These are phyloP conservation scores for Ginglymostoma cirratum DNA, from an alignment of 2,113 vertebrate species.

Conservation along the genomic window DNA sequence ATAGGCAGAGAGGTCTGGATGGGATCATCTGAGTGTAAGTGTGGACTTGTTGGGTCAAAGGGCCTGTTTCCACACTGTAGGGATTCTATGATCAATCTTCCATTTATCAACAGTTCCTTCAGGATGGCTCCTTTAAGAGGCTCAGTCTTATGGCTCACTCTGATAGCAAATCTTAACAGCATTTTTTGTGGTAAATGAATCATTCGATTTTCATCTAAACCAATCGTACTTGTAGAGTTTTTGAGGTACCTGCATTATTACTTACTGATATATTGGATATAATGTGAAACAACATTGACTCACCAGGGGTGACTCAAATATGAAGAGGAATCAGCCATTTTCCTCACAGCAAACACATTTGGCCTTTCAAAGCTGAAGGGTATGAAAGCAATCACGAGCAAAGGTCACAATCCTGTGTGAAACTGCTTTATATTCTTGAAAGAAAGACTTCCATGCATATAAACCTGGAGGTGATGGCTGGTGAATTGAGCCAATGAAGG, in stretches of 20 bases:
- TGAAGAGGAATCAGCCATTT: neutral
- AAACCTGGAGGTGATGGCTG: neutral
- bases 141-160: no score
- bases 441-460: neutral
- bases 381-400: slow-evolving; percentile 12
- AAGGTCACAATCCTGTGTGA: neutral
- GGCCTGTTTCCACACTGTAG: neutral
- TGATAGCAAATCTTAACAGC: neutral
- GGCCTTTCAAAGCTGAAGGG: neutral
- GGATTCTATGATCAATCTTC: neutral
- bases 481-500: neutral
- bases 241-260: neutral
- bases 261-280: neutral
- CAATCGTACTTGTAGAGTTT: neutral
- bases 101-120: neutral
- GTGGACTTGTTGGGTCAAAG: no score
- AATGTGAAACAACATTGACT: slow-evolving; percentile 22
- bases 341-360: slow-evolving; percentile 17
- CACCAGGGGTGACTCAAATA: neutral
- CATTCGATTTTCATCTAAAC: neutral
- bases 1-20: no score
- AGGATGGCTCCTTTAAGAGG: neutral
- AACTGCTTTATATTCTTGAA: neutral
- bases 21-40: no score
- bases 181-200: neutral